Evolutionary conservation across 2,113 vertebrate genomes (phyloP).

Genomic region (Misgurnus anguillicaudatus): DNA sequence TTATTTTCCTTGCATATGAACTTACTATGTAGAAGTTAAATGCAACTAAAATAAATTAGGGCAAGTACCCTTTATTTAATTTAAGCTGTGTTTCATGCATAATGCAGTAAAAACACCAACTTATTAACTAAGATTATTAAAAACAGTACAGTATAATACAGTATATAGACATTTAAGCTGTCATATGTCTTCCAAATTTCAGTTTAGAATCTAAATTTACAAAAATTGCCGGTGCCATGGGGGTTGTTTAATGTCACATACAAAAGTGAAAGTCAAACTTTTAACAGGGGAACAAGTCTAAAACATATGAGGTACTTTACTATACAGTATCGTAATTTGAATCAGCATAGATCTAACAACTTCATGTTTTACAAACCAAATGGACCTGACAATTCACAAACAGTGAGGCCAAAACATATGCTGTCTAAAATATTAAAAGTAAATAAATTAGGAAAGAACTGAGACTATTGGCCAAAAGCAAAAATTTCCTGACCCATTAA

Average conservation of each 20-base stretch:
- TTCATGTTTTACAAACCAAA: slow-evolving; percentile 8
- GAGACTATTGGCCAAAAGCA: background rate
- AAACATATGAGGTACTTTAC: background rate
- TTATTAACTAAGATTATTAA: background rate
- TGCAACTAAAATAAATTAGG: no score
- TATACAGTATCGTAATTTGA: background rate
- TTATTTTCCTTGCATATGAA: no score
- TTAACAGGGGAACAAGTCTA: slow-evolving; percentile 1
- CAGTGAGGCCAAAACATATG: background rate
- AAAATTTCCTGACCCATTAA: background rate
- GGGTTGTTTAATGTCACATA: background rate
- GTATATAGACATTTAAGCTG: background rate
- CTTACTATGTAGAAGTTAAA: no score
- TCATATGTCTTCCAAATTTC: background rate
- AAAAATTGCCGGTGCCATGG: background rate
- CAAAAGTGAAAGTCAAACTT: background rate
- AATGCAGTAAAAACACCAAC: background rate
- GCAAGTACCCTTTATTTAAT: no score
- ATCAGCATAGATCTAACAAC: background rate
- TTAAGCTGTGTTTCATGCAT: background rate
- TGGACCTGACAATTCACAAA: background rate
- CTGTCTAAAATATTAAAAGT: background rate
- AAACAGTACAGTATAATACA: background rate
- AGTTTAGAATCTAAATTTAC: background rate
- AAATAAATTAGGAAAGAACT: background rate